These are phyloP conservation scores for Ramazzottius varieornatus DNA, from an alignment of 2,888 invertebrate genomes.

Conservation along the genomic window DNA sequence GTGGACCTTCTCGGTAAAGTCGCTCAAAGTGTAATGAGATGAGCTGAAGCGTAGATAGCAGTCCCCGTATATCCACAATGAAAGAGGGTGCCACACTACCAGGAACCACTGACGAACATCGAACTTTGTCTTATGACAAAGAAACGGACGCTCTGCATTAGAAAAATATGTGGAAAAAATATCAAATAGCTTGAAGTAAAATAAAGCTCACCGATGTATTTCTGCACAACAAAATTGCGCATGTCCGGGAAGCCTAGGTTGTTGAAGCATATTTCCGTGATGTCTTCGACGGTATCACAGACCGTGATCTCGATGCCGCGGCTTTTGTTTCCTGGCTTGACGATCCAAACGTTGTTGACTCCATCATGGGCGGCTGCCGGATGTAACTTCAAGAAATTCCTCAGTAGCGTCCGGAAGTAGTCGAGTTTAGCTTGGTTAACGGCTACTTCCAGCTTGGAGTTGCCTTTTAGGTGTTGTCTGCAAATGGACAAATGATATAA, in stretches of 20 bases:
- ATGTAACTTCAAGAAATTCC: neutral
- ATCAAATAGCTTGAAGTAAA: neutral
- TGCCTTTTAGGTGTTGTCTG: too few relatives aligned
- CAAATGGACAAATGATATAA: too few relatives aligned
- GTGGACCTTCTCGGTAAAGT: conserved; percentile 73
- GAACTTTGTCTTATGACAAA: conserved; percentile 69
- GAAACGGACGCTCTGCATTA: conserved; percentile 51
- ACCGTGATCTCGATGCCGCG: conserved; percentile 65
- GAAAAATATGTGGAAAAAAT: conserved; percentile 9
- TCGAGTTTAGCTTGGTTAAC: neutral
- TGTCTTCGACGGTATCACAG: conserved; percentile 58
- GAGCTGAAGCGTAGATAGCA: conserved; percentile 70
- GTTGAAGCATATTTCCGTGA: conserved; percentile 31
- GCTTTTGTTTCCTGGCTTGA: conserved; percentile 77
- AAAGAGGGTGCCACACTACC: conserved; percentile 63
- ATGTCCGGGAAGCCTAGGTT: conserved; percentile 27
- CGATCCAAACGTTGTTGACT: conserved; percentile 64
- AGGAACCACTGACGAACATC: conserved; percentile 87
- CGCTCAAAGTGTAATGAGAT: conserved; percentile 41
- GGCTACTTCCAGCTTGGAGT: too few relatives aligned
- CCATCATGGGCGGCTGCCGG: conserved; percentile 35
- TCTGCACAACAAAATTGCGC: conserved; percentile 54
- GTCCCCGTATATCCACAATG: conserved; percentile 75
- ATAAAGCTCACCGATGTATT: conserved; percentile 73
- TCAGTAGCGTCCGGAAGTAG: neutral